Conservation (phyloP, 2,113 vertebrate species). For the Procavia capensis region DNA sequence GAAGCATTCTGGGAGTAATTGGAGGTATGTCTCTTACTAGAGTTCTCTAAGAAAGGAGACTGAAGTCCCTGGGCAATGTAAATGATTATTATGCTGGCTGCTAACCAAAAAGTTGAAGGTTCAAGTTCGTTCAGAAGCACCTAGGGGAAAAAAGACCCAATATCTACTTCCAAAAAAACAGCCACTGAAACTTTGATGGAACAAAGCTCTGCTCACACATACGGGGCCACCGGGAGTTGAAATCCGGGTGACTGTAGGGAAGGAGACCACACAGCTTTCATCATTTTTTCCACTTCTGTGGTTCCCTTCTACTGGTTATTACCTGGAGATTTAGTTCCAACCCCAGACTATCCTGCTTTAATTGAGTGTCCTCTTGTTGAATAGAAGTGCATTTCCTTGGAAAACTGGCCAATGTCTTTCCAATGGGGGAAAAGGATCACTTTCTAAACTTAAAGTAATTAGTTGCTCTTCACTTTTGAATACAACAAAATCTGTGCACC, state of each 20-base stretch:
- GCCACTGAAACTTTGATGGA: too few relatives aligned
- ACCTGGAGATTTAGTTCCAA: neutral
- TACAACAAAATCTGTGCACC: neutral
- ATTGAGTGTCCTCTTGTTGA: neutral
- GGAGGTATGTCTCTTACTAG: neutral
- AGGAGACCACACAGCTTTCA: neutral
- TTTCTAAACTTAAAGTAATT: constrained; percentile 31
- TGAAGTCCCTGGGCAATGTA: too few relatives aligned
- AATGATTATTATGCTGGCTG: too few relatives aligned
- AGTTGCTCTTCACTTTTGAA: constrained; percentile 26
- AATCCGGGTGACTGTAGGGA: neutral
- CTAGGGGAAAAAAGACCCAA: too few relatives aligned
- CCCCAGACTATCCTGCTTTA: neutral
- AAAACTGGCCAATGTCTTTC: neutral
- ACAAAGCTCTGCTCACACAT: too few relatives aligned
- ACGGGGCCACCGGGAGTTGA: too few relatives aligned
- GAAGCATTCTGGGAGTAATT: neutral
- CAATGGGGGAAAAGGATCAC: neutral
- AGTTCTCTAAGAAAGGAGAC: neutral
- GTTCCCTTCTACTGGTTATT: neutral
- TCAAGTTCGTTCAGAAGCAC: too few relatives aligned
- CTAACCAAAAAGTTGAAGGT: too few relatives aligned
- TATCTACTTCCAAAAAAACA: too few relatives aligned
- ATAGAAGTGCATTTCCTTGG: neutral
- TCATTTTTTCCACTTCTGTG: neutral